A percentile compares a stretch with the other conserved stretches of the same genome.
Conservation (phyloP, 2,888 invertebrate species). For the Morinoia aosen region DNA sequence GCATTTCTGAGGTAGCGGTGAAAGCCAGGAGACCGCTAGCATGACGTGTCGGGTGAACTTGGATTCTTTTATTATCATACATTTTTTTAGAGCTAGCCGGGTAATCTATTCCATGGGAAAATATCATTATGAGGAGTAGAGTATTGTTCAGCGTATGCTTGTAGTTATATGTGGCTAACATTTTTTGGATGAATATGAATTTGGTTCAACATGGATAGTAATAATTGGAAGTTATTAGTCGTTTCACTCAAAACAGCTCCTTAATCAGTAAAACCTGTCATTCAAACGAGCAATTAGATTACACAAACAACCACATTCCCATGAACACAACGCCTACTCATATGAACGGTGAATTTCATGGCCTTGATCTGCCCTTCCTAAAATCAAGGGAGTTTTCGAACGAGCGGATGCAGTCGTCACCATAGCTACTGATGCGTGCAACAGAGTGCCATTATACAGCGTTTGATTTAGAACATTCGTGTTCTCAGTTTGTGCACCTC, state of each 20-base stretch:
- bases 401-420: background rate
- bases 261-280: background rate
- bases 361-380: background rate
- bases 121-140: too few species aligned
- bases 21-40: too few species aligned
- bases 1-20: too few species aligned
- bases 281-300: background rate
- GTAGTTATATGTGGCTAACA: too few species aligned
- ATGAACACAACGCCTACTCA: background rate
- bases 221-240: background rate
- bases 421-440: background rate
- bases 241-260: background rate
- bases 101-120: too few species aligned
- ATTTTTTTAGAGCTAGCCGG: too few species aligned
- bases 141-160: too few species aligned
- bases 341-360: background rate
- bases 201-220: background rate
- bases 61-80: too few species aligned
- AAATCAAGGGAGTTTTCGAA: background rate
- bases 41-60: too few species aligned
- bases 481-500: too few species aligned
- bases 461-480: too few species aligned
- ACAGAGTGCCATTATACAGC: background rate
- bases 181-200: too few species aligned
- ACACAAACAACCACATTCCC: background rate